phyloP scores from a whole-genome alignment of 2,888 invertebrate species.

The Tinea pellionella region DNA sequence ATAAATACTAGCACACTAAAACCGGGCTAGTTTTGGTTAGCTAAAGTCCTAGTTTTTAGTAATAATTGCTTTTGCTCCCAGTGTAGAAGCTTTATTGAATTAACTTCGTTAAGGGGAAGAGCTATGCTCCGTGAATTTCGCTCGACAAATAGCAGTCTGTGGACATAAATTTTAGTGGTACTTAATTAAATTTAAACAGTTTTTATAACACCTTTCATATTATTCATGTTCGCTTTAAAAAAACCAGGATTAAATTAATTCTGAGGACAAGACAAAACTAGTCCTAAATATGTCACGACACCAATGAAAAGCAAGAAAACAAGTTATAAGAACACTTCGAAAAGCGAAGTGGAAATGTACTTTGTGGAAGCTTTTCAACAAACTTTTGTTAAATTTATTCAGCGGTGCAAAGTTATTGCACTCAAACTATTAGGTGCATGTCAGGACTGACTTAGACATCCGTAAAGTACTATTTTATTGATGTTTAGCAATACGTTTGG shows the following conservation, averaged over 20 bases:
- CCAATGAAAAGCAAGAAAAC: too few relatives aligned
- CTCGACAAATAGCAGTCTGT: neutral
- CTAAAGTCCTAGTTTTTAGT: neutral
- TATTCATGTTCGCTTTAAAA: too few relatives aligned
- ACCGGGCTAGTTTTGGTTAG: neutral
- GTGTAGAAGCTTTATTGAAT: neutral
- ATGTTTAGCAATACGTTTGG: too few relatives aligned
- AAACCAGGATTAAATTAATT: too few relatives aligned
- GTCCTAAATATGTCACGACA: too few relatives aligned
- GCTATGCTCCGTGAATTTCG: neutral
- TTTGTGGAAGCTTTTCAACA: neutral
- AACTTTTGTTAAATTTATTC: conserved; percentile 1
- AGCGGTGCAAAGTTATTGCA: neutral
- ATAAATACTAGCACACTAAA: neutral
- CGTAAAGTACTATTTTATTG: too few relatives aligned
- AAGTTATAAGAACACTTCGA: neutral
- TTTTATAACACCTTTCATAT: too few relatives aligned
- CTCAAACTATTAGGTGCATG: neutral
- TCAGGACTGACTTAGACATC: neutral
- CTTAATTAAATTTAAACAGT: too few relatives aligned
- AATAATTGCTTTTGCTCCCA: neutral
- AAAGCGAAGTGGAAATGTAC: neutral
- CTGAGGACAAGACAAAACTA: too few relatives aligned
- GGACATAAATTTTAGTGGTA: too few relatives aligned
- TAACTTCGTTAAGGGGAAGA: neutral